Evolutionary conservation across 2,888 invertebrate genomes (phyloP).

Genomic region (Alloscopus bannaensis): DNA sequence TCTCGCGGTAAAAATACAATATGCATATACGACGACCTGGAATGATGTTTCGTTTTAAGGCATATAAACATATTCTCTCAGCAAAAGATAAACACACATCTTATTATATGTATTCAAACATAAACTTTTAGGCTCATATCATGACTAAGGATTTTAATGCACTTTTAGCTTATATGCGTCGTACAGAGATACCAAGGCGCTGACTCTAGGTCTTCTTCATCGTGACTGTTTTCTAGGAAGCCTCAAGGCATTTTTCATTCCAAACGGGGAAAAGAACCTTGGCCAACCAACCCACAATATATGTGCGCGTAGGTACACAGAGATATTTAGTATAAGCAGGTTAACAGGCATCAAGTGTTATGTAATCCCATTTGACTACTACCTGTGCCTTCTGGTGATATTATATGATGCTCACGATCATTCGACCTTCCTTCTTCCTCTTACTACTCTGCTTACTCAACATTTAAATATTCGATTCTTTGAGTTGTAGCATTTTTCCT

Average conservation of each 20-base stretch:
- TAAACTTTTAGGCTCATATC: too few relatives aligned
- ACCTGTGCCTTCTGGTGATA: constrained; percentile 3
- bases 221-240: constrained; percentile 45
- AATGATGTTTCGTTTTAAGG: too few relatives aligned
- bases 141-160: too few relatives aligned
- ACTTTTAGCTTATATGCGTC: too few relatives aligned
- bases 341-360: background rate
- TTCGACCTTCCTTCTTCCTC: background rate
- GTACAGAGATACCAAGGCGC: too few relatives aligned
- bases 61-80: too few relatives aligned
- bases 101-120: too few relatives aligned
- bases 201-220: constrained; percentile 31
- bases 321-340: too few relatives aligned
- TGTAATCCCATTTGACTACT: background rate
- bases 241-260: constrained; percentile 44
- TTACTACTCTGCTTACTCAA: constrained; percentile 33
- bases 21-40: too few relatives aligned
- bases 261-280: constrained; percentile 38
- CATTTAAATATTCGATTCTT: constrained; percentile 22
- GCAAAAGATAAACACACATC: too few relatives aligned
- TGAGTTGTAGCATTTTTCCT: background rate
- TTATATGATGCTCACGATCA: constrained; percentile 30
- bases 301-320: background rate
- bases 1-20: too few relatives aligned
- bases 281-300: constrained; percentile 20